Conservation (phyloP, 1,140 invertebrate species). For the Leucophenga varia region DNA sequence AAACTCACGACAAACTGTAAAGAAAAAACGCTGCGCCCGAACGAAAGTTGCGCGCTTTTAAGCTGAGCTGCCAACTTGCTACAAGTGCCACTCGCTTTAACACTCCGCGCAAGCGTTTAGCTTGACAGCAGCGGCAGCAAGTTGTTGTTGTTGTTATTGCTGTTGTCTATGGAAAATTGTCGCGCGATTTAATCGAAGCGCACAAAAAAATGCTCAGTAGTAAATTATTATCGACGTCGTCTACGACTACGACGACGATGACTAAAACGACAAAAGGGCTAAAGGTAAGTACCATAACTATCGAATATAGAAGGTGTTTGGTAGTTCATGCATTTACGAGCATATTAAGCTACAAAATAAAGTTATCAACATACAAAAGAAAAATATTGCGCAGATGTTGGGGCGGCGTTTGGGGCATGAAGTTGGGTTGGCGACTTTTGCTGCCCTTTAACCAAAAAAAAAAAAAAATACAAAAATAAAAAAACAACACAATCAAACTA, state of each 20-base stretch:
- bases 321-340: conserved; percentile 51
- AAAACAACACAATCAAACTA: too few species aligned
- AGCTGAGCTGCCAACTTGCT: conserved; percentile 17
- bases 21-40: neutral
- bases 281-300: neutral
- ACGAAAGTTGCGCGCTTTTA: conserved; percentile 8
- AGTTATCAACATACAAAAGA: conserved; percentile 32
- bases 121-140: conserved; percentile 6
- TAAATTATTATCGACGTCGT: conserved; percentile 46
- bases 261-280: neutral
- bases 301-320: conserved; percentile 49
- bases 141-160: conserved; percentile 2
- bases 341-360: conserved; percentile 52
- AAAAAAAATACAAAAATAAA: too few species aligned
- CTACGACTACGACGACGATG: conserved; percentile 3
- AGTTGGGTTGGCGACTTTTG: too few species aligned
- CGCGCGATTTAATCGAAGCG: conserved; percentile 16
- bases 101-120: conserved; percentile 43
- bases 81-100: conserved; percentile 48
- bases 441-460: too few species aligned
- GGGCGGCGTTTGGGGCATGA: too few species aligned
- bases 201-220: conserved; percentile 15
- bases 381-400: too few species aligned
- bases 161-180: conserved; percentile 45
- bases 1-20: conserved; percentile 38